Evolutionary conservation across 2,113 vertebrate genomes (phyloP), one percentile per base, ranked within the genome.

Genomic region (Oncorhynchus nerka): DNA sequence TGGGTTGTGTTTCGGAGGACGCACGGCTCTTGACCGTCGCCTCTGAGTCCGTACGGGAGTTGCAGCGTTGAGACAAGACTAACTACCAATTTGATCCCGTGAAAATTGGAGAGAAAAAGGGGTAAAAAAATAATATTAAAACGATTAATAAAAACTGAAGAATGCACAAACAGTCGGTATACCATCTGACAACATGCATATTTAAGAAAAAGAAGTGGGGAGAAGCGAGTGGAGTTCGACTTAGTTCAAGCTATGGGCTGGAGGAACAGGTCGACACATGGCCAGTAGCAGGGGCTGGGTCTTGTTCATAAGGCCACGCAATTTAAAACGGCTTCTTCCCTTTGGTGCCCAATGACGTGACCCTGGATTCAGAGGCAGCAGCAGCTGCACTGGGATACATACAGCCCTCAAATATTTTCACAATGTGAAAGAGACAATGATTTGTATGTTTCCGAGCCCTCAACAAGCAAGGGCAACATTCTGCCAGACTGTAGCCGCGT

Each of bases 381-480:
- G 39, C 66, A 68, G 19, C 11, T 22, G 39, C 48, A 75, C 59
- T 68, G 62, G 55, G n/a, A 74, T 59, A 75, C 20, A 51, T 51
- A 32, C 71, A 74, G 20, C 55, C 55, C 20, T 22, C 59, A 62
- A 19, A 55, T 55, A 55, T 55, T 55, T 55, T 15, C 13, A 19
- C 12, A 45, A 11, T 55, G 51, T 55, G 13, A 55, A 55, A 19
- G 13, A 15, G 5, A 55, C 11, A 15, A 55, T 19, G 16, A 16
- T 55, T 19, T 19, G 12, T 19, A 19, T 19, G 51, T 55, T 19
- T 4, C 51, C 15, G 16, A 55, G 51, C 81, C 70, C 22, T 71
- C 79, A 19, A 55, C 51, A 55, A 55, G 16, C 51, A 55, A 5
- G 79, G 79, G 77, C 82, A 83, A 89, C 87, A 89, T 90, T 90